Evolutionary conservation across 2,888 invertebrate genomes (phyloP), one percentile per base, ranked within the genome.

Genomic region (Catonia carolina): DNA sequence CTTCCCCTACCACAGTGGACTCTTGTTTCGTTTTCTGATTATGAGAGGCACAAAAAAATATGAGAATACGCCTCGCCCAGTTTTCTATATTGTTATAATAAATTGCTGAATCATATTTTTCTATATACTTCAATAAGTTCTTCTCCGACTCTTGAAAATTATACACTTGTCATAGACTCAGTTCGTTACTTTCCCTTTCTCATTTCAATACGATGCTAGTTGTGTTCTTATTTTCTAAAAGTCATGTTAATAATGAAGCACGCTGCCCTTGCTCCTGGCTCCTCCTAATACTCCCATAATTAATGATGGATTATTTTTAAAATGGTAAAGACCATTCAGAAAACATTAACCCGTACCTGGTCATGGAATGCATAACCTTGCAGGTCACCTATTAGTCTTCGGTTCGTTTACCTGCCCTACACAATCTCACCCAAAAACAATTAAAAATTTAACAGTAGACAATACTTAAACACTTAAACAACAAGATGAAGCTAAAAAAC

Each of bases 21-120:
- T 45, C 49, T 55, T 53, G 50, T 59, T 52, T 55, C 36, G 55
- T 54, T 53, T 58, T 58, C 55, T 47, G 51, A 58, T 55, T 58
- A 41, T 41, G 48, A 54, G 35, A 54, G 37, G 15, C 52, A 39
- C 41, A 53, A 59, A 55, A n/a, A 55, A 52, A 37, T 45, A 45
- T 27, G 27, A 45, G 47, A 10, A 35, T 27, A 39, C 41, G 42
- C 42, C 58, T 53, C 51, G 51, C 47, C 55, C 52, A 20, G 49
- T 39, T 54, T 47, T 47, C 48, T 47, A 54, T 59, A 59, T 59
- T 59, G 59, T 59, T 59, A 53, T 58, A 48, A 55, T 53, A 55
- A 59, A 59, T 59, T 52, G 59, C 59, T 59, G 59, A 59, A 48
- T 59, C 59, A 59, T 59, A 59, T 59, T 55, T 55, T 55, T 48